These are phyloP conservation scores for Beris morrisii DNA, from an alignment of 2,888 invertebrate genomes.

Conservation along the genomic window DNA sequence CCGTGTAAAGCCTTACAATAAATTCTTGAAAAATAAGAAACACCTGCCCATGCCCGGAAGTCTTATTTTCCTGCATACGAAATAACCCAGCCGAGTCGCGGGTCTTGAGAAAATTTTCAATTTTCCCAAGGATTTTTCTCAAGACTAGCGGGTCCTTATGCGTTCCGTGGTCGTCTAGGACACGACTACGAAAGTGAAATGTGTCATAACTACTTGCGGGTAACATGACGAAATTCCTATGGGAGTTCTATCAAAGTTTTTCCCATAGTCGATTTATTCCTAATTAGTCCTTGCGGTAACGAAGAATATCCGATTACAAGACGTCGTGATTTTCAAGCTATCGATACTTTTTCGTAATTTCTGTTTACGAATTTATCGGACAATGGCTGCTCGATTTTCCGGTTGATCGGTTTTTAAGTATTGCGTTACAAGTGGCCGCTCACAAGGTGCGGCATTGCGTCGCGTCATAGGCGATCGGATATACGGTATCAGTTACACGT, in stretches of 20 bases:
- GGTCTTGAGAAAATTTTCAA: slow-evolving; percentile 23
- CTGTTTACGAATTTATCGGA: slow-evolving; percentile 22
- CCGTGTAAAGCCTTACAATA: slow-evolving; percentile 24
- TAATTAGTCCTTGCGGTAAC: slow-evolving; percentile 35
- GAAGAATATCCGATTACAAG: slow-evolving; percentile 32
- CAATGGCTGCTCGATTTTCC: slow-evolving; percentile 28
- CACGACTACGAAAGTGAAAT: slow-evolving; percentile 15
- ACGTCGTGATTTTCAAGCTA: slow-evolving; percentile 25
- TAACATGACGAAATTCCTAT: slow-evolving; percentile 30
- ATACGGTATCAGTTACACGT: slow-evolving; percentile 11
- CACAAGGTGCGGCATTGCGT: slow-evolving; percentile 3
- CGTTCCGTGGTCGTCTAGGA: neutral
- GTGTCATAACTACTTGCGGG: neutral
- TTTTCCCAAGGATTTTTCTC: slow-evolving; percentile 23
- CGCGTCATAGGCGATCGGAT: neutral
- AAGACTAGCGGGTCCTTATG: slow-evolving; percentile 8
- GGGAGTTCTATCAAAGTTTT: slow-evolving; percentile 29
- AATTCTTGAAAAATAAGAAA: neutral
- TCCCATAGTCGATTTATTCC: slow-evolving; percentile 37
- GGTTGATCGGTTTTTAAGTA: slow-evolving; percentile 25
- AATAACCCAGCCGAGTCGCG: slow-evolving; percentile 10
- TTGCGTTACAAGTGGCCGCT: slow-evolving; percentile 31
- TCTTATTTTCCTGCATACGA: slow-evolving; percentile 26
- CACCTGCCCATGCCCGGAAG: slow-evolving; percentile 31
- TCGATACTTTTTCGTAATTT: slow-evolving; percentile 25